Base-by-base conservation (phyloP, 1,140 invertebrate species). In the Drosophila trapezifrons region DNA sequence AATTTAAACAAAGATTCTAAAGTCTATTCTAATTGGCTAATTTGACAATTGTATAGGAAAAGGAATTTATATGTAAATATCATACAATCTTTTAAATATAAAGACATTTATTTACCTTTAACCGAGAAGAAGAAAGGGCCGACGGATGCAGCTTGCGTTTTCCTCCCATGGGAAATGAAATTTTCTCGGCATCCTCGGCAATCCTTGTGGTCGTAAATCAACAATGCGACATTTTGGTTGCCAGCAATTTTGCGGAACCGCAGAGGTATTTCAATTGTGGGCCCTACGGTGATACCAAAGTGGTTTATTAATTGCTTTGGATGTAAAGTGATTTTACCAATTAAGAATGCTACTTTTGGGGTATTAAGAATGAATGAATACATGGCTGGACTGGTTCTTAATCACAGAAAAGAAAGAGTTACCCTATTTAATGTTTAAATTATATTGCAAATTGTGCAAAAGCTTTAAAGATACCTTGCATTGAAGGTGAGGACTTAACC, bases 191-290 rank as follows among this genome's bases (percentile, higher is more conserved):
- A 52, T 54, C 18, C 51, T 54, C n/a, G 7, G 35, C 32, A 32
- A 32, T 12, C 17, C 47, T 35, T 18, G 29, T 1, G 47, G 46
- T 38, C 46, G 32, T 62, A 62, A 52, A 62, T 62, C 32, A 62
- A 62, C 46, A 52, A 22, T 52, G 20, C 46, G 55, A 29, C 55
- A 57, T 57, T 57, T 57, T 42, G 54, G 37, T 57, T 57, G 54
- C 37, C 38, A 58, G 38, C 38, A 58, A 45, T 58, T 58, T 45
- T 27, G 40, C 8, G 40, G 0, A 15, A 4, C 25, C 40, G 5
- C 25, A 45, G 13, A 46, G 38, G 37, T 45, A 58, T 58, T 57
- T 58, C 0, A 40, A 45, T 43, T 45, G 55, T 38, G 52, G 35
- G 15, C 18, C 20, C 32, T 40, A 22, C 27, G 9, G 17, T 2